phyloP scores from a whole-genome alignment of 2,797 vertebrate genomes.

The Pelobates cultripes region DNA sequence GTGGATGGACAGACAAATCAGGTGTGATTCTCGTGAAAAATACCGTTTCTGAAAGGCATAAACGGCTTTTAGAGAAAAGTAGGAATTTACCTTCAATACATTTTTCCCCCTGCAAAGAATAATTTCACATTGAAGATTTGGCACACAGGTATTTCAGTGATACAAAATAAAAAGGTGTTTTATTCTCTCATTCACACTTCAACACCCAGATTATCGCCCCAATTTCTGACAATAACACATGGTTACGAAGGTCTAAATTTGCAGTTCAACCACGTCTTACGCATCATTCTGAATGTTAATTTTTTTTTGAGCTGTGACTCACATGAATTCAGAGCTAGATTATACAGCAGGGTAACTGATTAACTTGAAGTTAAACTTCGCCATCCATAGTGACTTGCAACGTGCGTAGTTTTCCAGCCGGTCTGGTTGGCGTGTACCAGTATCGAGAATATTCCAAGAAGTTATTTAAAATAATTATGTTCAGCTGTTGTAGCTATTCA shows the following conservation, averaged over 20 bases:
- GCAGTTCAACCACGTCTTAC: background rate
- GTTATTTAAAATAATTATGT: no score
- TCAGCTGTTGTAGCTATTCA: no score
- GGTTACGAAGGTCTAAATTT: background rate
- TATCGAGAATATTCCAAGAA: no score
- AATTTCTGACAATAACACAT: conserved; percentile 1
- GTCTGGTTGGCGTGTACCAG: no score
- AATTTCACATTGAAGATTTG: background rate
- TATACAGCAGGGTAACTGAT: background rate
- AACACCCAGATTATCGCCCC: background rate
- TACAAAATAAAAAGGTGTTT: conserved; percentile 19
- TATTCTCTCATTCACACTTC: background rate
- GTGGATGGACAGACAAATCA: no score
- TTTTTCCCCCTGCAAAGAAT: background rate
- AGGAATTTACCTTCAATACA: background rate
- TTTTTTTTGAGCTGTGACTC: background rate
- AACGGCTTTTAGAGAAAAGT: background rate
- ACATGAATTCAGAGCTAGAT: background rate
- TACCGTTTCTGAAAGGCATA: no score
- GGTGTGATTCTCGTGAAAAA: no score
- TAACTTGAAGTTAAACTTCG: no score
- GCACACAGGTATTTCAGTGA: background rate
- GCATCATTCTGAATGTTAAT: background rate
- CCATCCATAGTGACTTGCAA: no score
- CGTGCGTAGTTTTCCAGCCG: no score